Conservation (phyloP, 2,797 vertebrate species). For the Champsocephalus esox region DNA sequence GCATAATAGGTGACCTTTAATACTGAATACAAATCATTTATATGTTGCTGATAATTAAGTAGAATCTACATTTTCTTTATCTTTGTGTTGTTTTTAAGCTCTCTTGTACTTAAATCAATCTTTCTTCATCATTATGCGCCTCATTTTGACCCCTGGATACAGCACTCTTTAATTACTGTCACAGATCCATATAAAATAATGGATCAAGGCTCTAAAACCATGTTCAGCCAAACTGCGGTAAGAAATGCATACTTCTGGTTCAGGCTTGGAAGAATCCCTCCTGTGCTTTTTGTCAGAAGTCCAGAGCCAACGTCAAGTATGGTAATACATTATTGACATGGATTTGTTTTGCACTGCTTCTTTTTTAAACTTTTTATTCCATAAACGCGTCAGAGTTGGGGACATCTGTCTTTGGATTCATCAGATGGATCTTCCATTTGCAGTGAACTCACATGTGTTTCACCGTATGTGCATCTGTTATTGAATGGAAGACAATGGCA, state of each 20-base stretch:
- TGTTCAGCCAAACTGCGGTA: slow-evolving; percentile 72
- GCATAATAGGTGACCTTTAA: slow-evolving; percentile 5
- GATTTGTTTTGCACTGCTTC: slow-evolving; percentile 67
- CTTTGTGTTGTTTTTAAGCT: slow-evolving; percentile 3
- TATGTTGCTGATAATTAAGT: background rate
- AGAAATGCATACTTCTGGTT: slow-evolving; percentile 68
- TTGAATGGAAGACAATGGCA: slow-evolving; percentile 38
- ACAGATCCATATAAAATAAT: slow-evolving; percentile 52
- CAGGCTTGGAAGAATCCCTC: slow-evolving; percentile 59
- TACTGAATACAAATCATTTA: slow-evolving; percentile 20
- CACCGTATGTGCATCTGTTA: slow-evolving; percentile 56
- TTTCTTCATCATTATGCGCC: slow-evolving; percentile 34
- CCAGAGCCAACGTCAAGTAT: slow-evolving; percentile 42
- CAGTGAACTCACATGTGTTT: slow-evolving; percentile 61
- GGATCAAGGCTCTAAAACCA: slow-evolving; percentile 61
- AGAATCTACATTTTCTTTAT: slow-evolving; percentile 21
- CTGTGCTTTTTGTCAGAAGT: slow-evolving; percentile 53
- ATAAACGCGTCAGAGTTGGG: slow-evolving; percentile 61
- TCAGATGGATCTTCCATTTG: slow-evolving; percentile 53
- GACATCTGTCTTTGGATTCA: slow-evolving; percentile 58
- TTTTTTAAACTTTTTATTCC: slow-evolving; percentile 48
- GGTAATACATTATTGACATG: slow-evolving; percentile 62
- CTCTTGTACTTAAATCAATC: slow-evolving; percentile 9
- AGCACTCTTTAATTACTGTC: slow-evolving; percentile 68
- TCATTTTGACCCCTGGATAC: slow-evolving; percentile 58